Percentiles rank a stretch among this genome's conserved stretches.
Conservation (phyloP, 1,140 invertebrate species). For the Drosophila nigromelanica region DNA sequence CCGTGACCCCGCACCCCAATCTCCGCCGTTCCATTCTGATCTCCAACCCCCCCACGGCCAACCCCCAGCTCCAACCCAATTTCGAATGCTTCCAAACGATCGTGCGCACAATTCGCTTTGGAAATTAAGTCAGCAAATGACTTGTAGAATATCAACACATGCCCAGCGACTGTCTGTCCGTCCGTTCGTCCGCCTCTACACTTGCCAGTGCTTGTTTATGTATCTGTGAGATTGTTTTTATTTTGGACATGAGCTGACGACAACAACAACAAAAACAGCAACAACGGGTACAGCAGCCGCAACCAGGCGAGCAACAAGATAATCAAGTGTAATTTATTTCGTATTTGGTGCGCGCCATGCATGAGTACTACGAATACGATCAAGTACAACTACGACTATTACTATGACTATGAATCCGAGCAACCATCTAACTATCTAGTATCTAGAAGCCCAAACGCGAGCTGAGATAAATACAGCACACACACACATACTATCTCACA, state of each 20-base stretch:
- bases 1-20: slow-evolving; percentile 36
- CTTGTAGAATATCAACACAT: slow-evolving; percentile 79
- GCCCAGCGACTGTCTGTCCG: slow-evolving; percentile 23
- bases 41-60: background rate
- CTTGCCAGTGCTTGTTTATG: slow-evolving; percentile 5
- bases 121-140: slow-evolving; percentile 83
- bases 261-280: slow-evolving; percentile 49
- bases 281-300: slow-evolving; percentile 24
- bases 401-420: slow-evolving; percentile 42
- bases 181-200: background rate
- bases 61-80: slow-evolving; percentile 3
- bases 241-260: slow-evolving; percentile 62
- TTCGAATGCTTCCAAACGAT: slow-evolving; percentile 36
- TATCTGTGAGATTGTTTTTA: slow-evolving; percentile 65
- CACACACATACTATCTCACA: background rate
- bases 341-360: slow-evolving; percentile 78
- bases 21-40: slow-evolving; percentile 21
- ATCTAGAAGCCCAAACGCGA: slow-evolving; percentile 36
- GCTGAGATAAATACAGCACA: slow-evolving; percentile 27
- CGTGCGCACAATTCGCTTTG: slow-evolving; percentile 62
- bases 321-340: slow-evolving; percentile 84
- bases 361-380: slow-evolving; percentile 53
- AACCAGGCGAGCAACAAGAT: slow-evolving; percentile 72
- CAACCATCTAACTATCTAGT: slow-evolving; percentile 39
- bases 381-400: slow-evolving; percentile 34